Conservation (phyloP, 1,140 invertebrate genomes). For the Trichonephila inaurata region DNA sequence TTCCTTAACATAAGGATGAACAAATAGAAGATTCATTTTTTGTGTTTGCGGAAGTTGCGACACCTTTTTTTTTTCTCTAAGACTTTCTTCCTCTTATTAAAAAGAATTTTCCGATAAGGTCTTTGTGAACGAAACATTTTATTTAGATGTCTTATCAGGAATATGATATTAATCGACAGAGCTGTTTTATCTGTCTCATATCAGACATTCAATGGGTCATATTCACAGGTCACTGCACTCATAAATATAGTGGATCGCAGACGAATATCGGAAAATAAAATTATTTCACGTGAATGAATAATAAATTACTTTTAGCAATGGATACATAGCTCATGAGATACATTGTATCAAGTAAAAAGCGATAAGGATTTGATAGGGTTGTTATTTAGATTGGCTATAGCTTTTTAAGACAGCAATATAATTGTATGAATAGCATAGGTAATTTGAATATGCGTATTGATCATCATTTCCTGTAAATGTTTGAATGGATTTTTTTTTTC, state of each 20-base stretch:
- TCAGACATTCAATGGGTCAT: background rate
- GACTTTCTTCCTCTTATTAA: background rate
- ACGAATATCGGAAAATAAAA: background rate
- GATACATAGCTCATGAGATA: background rate
- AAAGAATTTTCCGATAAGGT: background rate
- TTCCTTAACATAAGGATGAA: background rate
- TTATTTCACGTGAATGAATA: background rate
- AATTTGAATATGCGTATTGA: too few relatives aligned
- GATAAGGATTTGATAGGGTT: background rate
- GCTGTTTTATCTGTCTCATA: background rate
- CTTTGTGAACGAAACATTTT: background rate
- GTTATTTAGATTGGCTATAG: too few relatives aligned
- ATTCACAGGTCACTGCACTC: slow-evolving; percentile 4
- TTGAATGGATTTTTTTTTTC: too few relatives aligned
- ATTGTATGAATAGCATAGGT: background rate
- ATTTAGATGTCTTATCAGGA: background rate
- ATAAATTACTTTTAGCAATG: background rate
- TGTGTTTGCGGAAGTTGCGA: background rate
- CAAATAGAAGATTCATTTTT: background rate
- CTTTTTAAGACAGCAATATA: background rate
- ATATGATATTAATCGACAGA: background rate
- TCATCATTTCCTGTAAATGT: too few relatives aligned
- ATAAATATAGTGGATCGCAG: background rate
- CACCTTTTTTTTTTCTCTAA: background rate
- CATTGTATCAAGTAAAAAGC: background rate